Conservation (phyloP, 2,113 vertebrate species). For the Dendrocopos noguchii region DNA sequence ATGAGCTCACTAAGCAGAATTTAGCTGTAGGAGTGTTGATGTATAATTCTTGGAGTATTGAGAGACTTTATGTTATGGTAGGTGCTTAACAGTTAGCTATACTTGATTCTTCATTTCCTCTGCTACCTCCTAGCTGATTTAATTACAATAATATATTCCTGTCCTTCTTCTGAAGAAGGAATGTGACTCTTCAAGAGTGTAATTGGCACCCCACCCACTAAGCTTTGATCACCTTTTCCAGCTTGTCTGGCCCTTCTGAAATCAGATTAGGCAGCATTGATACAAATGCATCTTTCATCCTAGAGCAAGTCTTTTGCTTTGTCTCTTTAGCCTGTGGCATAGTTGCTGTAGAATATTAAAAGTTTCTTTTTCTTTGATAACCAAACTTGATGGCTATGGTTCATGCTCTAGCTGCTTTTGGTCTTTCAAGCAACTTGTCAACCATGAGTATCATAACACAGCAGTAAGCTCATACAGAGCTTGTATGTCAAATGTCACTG, state of each 20-base stretch:
- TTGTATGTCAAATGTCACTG: not conserved
- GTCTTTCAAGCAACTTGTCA: not conserved
- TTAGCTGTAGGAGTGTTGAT: not conserved
- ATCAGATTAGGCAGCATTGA: not conserved
- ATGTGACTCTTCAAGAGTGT: slow-evolving; percentile 29
- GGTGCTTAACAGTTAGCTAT: not conserved
- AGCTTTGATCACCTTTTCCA: slow-evolving; percentile 15
- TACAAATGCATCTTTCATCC: slow-evolving; percentile 19
- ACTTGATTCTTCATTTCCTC: not conserved
- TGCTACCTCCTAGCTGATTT: not conserved
- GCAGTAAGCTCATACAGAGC: not conserved
- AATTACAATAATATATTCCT: not conserved
- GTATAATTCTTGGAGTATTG: not conserved
- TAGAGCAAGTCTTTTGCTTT: slow-evolving; percentile 1
- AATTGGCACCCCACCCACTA: not conserved
- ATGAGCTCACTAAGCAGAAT: not conserved
- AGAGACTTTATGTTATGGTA: not conserved
- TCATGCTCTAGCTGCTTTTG: not conserved
- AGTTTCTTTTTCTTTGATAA: slow-evolving; percentile 16
- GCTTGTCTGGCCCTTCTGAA: slow-evolving; percentile 27
- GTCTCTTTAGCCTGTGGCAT: not conserved
- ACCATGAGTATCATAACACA: not conserved
- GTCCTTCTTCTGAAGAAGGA: slow-evolving; percentile 28
- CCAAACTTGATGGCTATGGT: not conserved
- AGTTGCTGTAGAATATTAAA: not conserved